Percentiles rank a stretch among this genome's conserved stretches.
Conservation (phyloP, 1,140 invertebrate species). For the Scaptomyza graminum region DNA sequence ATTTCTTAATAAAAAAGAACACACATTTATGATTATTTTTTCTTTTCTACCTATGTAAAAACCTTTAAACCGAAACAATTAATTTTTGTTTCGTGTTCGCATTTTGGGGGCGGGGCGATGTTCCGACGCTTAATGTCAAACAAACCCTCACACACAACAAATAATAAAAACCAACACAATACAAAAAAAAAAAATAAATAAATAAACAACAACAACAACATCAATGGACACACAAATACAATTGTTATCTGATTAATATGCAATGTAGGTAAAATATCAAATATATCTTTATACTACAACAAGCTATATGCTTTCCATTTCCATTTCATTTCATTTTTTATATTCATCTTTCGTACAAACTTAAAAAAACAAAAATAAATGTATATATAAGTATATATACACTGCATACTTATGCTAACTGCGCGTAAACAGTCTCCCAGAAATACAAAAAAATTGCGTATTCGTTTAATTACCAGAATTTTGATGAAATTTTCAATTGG, state of each 20-base stretch:
- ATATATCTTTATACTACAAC: slow-evolving; percentile 46
- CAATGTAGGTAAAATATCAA: slow-evolving; percentile 70
- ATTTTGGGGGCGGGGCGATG: slow-evolving; percentile 28
- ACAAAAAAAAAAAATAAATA: slow-evolving; percentile 1
- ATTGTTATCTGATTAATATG: slow-evolving; percentile 25
- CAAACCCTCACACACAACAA: slow-evolving; percentile 12
- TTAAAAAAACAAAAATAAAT: background rate
- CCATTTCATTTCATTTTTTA: slow-evolving; percentile 20
- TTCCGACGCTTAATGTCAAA: slow-evolving; percentile 37
- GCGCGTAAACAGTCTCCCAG: slow-evolving; percentile 50
- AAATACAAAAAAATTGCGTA: slow-evolving; percentile 12
- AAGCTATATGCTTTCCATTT: slow-evolving; percentile 38
- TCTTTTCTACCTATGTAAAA: slow-evolving; percentile 40
- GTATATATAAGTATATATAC: background rate
- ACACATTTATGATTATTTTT: slow-evolving; percentile 43
- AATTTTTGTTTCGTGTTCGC: slow-evolving; percentile 49
- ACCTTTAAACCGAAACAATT: slow-evolving; percentile 44
- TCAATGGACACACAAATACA: slow-evolving; percentile 37
- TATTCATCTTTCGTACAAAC: slow-evolving; percentile 15
- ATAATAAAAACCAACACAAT: slow-evolving; percentile 31
- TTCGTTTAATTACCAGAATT: slow-evolving; percentile 51
- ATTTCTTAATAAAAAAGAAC: slow-evolving; percentile 22
- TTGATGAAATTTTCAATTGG: slow-evolving; percentile 24
- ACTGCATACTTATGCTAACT: slow-evolving; percentile 1
- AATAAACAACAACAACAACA: slow-evolving; percentile 45